Base-by-base conservation (phyloP, 2,888 invertebrate genomes). In the Hartigia nigra region DNA sequence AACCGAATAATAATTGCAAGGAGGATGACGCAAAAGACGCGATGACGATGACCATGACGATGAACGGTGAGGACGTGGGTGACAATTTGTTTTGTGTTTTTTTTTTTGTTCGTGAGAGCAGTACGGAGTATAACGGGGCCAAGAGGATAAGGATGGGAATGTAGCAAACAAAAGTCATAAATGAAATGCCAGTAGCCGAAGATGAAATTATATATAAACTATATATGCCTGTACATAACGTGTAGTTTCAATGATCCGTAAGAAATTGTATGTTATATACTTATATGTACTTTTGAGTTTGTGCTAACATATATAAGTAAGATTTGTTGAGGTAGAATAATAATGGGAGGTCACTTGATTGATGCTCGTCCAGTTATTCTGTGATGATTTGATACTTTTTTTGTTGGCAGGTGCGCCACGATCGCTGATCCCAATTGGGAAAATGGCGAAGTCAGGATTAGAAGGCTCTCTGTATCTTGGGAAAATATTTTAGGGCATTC, bases 131-230 rank as follows among this genome's bases (percentile, higher is more conserved):
- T 11, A 72, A 34, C 5, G 32, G 76, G 77, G 78, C 76, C 55
- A 75, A 82, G 82, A 76, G 75, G 79, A 82, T 79, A 82, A 79
- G 78, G 79, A 82, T 80, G 84, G 86, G 87, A 85, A 87, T 86
- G 88, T 85, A 87, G 88, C 86, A 91, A 91, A 91, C 80, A 91
- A 90, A 91, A 90, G 84, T 87, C 83, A 88, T 90, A 89, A 90
- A 90, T 91, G 86, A 79, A 77, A 79, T 75, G 36, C 34, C 36
- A 75, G 36, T 36, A 31, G 75, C n/a, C 34, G 75, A 23, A 23
- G 23, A 23, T 55, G 55, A 55, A 55, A 55, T 55, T 55, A 55
- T 55, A 55, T 55, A 55, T 55, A 55, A 55, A 23, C 23, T 23
- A 55, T 23, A 23, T 55, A 23, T 55, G 55, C 55, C 55, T 55